Conservation (phyloP, 2,888 invertebrate species). For the Mantis religiosa region DNA sequence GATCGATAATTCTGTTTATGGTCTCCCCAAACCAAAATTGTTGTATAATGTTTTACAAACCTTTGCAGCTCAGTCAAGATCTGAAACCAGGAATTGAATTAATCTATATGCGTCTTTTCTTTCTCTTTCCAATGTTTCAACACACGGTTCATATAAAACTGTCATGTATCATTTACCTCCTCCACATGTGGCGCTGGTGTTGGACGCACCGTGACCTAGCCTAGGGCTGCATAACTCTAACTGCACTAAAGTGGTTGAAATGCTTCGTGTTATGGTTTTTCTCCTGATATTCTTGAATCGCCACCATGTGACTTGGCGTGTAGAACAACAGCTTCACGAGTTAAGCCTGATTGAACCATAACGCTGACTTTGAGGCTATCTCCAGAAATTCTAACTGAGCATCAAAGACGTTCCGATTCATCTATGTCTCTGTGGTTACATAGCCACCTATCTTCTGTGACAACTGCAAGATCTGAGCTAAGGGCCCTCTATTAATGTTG, state of each 20-base stretch:
- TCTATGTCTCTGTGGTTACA: conserved; percentile 72
- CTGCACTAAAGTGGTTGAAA: conserved; percentile 94
- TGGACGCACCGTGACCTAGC: conserved; percentile 97
- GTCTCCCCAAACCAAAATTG: too few species aligned
- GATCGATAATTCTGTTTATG: too few species aligned
- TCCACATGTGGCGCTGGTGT: conserved; percentile 97
- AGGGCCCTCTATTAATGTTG: conserved; percentile 69
- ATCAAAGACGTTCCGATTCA: conserved; percentile 81
- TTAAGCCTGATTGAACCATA: conserved; percentile 68
- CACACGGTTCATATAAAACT: conserved; percentile 97
- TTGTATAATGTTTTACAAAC: too few species aligned
- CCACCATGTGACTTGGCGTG: conserved; percentile 76
- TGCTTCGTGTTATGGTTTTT: conserved; percentile 78
- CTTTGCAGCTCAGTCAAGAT: too few species aligned
- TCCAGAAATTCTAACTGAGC: conserved; percentile 59
- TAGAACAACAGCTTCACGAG: conserved; percentile 72
- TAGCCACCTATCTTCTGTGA: conserved; percentile 83
- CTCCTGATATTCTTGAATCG: conserved; percentile 84
- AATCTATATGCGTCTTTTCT: conserved; percentile 43
- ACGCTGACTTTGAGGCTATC: conserved; percentile 65
- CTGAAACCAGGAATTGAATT: too few species aligned
- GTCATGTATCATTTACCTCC: conserved; percentile 97
- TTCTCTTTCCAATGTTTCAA: conserved; percentile 97
- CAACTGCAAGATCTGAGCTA: conserved; percentile 67
- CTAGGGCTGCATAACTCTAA: conserved; percentile 92